Evolutionary conservation across 2,113 vertebrate species (phyloP).

Genomic region (Meleagris gallopavo): DNA sequence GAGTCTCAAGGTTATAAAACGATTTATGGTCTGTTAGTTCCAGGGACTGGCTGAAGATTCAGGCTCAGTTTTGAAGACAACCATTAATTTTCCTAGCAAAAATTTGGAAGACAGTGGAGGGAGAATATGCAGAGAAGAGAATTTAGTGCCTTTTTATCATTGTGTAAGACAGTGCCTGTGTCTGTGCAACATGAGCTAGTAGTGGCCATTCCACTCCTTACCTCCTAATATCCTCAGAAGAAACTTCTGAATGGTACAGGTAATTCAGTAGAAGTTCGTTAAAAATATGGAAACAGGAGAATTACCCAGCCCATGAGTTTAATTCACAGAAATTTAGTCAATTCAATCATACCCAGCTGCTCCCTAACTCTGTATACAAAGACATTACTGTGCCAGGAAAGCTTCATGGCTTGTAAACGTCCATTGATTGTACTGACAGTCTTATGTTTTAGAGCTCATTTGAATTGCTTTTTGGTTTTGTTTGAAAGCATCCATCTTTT

Average conservation of each 20-base stretch:
- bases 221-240: neutral
- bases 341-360: neutral
- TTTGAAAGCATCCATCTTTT: neutral
- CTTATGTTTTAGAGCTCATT: neutral
- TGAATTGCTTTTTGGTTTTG: neutral
- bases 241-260: neutral
- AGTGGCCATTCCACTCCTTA: neutral
- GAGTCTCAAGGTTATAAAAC: constrained; percentile 1
- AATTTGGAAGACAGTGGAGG: neutral
- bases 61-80: neutral
- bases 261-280: neutral
- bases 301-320: neutral
- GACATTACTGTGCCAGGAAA: neutral
- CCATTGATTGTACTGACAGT: no score
- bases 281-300: neutral
- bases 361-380: neutral
- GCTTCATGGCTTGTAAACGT: neutral
- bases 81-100: neutral
- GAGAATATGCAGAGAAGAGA: fast-evolving
- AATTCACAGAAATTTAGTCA: neutral
- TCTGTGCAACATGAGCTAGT: neutral
- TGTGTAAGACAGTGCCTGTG: neutral
- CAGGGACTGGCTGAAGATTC: neutral
- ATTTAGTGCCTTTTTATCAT: neutral
- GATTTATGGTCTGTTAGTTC: neutral